These are phyloP conservation scores for Phylloscopus collybita DNA, from an alignment of 2,797 vertebrate genomes.

Conservation along the genomic window DNA sequence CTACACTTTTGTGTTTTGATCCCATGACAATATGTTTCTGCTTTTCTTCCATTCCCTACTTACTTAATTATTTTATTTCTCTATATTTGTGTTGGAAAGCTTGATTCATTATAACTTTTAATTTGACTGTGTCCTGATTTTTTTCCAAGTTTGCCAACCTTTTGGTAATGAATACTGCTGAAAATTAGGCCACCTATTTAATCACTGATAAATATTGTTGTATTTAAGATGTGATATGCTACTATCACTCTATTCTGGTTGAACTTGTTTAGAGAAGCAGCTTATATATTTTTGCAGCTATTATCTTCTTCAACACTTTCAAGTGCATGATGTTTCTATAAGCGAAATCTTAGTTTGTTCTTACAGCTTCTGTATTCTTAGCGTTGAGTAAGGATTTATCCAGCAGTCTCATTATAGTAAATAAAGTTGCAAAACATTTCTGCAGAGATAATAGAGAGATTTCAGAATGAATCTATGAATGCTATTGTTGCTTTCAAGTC, in stretches of 20 bases:
- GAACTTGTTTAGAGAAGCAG: neutral
- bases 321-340: neutral
- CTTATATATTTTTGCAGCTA: neutral
- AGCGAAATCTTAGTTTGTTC: neutral
- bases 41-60: neutral
- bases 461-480: neutral
- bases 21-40: neutral
- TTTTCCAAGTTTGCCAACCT: neutral
- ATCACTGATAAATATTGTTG: neutral
- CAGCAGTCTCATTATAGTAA: neutral
- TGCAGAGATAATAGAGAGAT: neutral
- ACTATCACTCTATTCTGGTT: neutral
- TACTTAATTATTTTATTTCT: neutral
- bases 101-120: neutral
- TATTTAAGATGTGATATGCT: neutral
- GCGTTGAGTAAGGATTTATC: neutral
- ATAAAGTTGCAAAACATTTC: neutral
- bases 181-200: neutral
- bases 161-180: neutral
- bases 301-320: neutral
- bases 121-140: neutral
- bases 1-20: neutral
- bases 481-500: neutral
- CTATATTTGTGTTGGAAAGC: neutral
- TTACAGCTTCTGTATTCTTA: neutral